Evolutionary conservation across 2,888 invertebrate genomes (phyloP).

Genomic region (Watsonalla cultraria): DNA sequence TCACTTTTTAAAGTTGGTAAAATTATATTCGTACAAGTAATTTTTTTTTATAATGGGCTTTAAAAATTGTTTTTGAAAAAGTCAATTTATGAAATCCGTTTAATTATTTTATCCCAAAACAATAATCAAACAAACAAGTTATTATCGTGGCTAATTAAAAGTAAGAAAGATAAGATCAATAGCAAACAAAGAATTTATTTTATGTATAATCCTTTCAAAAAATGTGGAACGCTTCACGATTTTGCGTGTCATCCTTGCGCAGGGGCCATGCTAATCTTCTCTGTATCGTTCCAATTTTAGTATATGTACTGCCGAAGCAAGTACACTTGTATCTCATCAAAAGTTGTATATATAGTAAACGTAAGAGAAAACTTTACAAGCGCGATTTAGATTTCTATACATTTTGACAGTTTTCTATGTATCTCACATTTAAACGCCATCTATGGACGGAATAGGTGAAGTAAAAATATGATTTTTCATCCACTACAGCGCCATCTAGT

Average conservation of each 20-base stretch:
- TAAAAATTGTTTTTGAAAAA: no score
- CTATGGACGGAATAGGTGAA: conserved; percentile 5
- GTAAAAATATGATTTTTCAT: no score
- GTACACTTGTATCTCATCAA: conserved; percentile 5
- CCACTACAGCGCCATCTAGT: no score
- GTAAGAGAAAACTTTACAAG: conserved; percentile 6
- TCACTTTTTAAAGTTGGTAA: no score
- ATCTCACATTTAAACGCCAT: conserved; percentile 13
- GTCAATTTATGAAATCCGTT: no score
- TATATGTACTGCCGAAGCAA: conserved; percentile 51
- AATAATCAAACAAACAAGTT: no score
- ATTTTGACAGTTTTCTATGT: not conserved
- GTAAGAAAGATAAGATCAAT: no score
- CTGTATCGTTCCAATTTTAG: conserved; percentile 52
- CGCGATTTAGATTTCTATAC: conserved; percentile 20
- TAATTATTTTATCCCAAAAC: no score
- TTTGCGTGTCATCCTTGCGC: conserved; percentile 56
- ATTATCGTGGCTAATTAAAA: no score
- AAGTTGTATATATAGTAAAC: conserved; percentile 10
- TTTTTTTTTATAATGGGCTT: no score
- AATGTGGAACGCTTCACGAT: conserved; percentile 50
- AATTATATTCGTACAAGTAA: no score
- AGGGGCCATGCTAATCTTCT: conserved; percentile 47
- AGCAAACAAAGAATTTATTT: conserved; percentile 3
- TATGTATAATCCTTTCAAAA: conserved; percentile 15